A percentile compares a stretch with the other conserved stretches of the same genome.
These are phyloP conservation scores for Tetragonula clypearis DNA, from an alignment of 1,140 invertebrate genomes.

Conservation along the genomic window DNA sequence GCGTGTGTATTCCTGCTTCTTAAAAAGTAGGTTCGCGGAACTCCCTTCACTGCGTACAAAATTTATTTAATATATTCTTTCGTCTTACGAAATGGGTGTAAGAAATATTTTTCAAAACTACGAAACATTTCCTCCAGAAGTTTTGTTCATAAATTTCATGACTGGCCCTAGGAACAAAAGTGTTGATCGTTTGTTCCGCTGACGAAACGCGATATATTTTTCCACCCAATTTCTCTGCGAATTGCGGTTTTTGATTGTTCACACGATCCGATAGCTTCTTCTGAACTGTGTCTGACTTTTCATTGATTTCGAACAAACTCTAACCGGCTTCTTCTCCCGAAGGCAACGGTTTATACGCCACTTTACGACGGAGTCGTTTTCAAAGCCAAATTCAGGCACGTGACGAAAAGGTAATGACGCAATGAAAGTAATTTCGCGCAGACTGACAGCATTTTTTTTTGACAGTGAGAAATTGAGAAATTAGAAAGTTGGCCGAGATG, in stretches of 20 bases:
- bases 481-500: conserved; percentile 39
- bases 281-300: background rate
- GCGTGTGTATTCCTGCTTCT: too few species aligned
- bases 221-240: background rate
- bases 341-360: background rate
- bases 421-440: background rate
- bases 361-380: background rate
- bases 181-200: background rate
- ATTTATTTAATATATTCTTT: background rate
- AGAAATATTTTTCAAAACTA: too few species aligned
- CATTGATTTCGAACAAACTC: background rate
- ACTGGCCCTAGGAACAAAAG: too few species aligned
- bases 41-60: background rate
- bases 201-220: background rate
- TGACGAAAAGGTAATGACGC: background rate
- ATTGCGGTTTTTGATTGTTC: background rate
- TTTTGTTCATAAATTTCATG: background rate
- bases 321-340: background rate
- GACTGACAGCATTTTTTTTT: conserved; percentile 11
- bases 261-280: background rate
- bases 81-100: background rate
- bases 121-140: background rate
- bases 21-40: background rate
- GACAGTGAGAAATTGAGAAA: conserved; percentile 20
- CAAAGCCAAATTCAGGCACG: background rate